Evolutionary conservation across 2,888 invertebrate genomes (phyloP), one percentile per base, ranked within the genome.

Genomic region (Lithophane semibrunnea): DNA sequence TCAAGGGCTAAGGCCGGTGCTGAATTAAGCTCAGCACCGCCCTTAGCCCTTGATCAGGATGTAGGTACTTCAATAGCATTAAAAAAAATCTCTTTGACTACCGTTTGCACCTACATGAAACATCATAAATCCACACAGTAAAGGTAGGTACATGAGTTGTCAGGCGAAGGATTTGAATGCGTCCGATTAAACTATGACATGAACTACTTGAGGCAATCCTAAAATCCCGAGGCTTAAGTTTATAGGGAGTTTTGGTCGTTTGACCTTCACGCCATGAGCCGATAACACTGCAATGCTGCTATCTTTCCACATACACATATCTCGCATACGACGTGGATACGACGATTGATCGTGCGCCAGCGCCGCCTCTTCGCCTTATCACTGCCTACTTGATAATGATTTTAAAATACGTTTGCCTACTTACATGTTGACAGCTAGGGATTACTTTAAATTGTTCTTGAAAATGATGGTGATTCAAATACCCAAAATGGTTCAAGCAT

Each of bases 381-480:
- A 88, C 82, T 85, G 88, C 90, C 89, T 92, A 92, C 93, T 92
- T 94, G 95, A 95, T 95, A 95, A 94, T 94, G 92, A 94, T 94
- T 94, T 93, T 94, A 93, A 94, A 95, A 94, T 94, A 94, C 93
- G 92, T 93, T 94, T 93, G 91, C 91, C 89, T 92, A 93, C 93
- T 94, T 92, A 93, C 86, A 80, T 80, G 87, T 82, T 94, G 94
- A 93, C 94, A 94, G 91, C 89, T 91, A 80, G 82, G 92, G 93
- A 93, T 93, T 93, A 93, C 78, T 89, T 75, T 82, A 85, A 85
- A 84, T 76, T 80, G 61, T 87, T 74, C 71, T 67, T 75, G 29
- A 68, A 75, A 56, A 65, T 73, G 56, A 70, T 67, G 58, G 63
- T 65, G 42, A 73, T 75, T 76, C 61, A 70, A 79, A 21, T 49